These are phyloP conservation scores for Oligia fasciuncula DNA, from an alignment of 2,888 invertebrate species.

Conservation along the genomic window DNA sequence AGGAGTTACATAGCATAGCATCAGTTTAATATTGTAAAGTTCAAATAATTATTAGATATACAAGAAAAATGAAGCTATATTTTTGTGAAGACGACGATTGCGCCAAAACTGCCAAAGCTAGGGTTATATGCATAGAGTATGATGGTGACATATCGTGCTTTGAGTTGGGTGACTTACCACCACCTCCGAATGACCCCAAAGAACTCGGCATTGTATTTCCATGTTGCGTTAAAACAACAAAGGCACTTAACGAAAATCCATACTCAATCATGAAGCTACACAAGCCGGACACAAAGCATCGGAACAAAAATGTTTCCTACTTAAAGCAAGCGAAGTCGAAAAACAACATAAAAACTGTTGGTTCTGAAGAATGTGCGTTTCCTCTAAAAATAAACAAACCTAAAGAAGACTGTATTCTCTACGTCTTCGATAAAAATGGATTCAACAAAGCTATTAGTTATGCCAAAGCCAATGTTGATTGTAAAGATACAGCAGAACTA, in stretches of 20 bases:
- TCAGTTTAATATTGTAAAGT: neutral
- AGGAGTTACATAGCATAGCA: neutral
- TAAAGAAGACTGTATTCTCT: conserved; percentile 35
- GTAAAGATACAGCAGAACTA: conserved; percentile 12
- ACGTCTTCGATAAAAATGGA: conserved; percentile 42
- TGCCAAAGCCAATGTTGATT: conserved; percentile 43
- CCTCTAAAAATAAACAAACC: conserved; percentile 1
- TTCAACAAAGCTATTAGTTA: conserved; percentile 32
- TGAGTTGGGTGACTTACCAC: conserved; percentile 34
- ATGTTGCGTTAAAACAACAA: conserved; percentile 36
- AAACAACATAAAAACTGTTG: neutral
- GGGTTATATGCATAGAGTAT: conserved; percentile 37
- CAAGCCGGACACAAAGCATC: neutral
- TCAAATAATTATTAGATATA: neutral
- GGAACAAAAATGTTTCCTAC: neutral
- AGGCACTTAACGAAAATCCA: neutral
- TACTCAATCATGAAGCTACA: neutral
- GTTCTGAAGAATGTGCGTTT: conserved; percentile 18
- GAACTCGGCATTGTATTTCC: conserved; percentile 47
- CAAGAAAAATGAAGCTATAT: conserved; percentile 34
- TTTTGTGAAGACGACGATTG: conserved; percentile 24
- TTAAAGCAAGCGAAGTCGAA: conserved; percentile 4
- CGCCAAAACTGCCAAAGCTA: conserved; percentile 11
- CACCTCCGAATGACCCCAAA: conserved; percentile 25
- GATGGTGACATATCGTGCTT: conserved; percentile 43